Evolutionary conservation across 2,113 vertebrate species (phyloP).

Genomic region (Hippocampus zosterae): DNA sequence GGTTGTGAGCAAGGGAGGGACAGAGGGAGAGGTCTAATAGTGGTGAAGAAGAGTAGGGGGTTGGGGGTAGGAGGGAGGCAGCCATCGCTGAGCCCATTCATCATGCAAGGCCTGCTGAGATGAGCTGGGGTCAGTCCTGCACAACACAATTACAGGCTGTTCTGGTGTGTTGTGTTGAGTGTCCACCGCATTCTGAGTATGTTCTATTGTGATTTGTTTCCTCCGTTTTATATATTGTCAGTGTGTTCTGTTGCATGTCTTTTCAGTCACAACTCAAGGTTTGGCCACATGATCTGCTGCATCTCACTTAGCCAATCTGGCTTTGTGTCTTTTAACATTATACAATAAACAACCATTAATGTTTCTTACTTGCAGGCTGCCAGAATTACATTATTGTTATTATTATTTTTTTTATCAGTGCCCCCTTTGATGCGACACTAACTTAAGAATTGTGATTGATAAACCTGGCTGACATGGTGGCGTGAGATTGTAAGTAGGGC

Average conservation of each 20-base stretch:
- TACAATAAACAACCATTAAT: slow-evolving; percentile 22
- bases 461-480: slow-evolving; percentile 37
- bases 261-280: slow-evolving; percentile 31
- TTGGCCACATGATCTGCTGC: slow-evolving; percentile 30
- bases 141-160: slow-evolving; percentile 76
- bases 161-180: slow-evolving; percentile 61
- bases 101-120: slow-evolving; percentile 76
- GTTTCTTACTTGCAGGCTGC: slow-evolving; percentile 23
- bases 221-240: slow-evolving; percentile 44
- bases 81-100: slow-evolving; percentile 72
- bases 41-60: slow-evolving; percentile 51
- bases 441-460: slow-evolving; percentile 39
- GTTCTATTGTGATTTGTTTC: slow-evolving; percentile 61
- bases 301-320: slow-evolving; percentile 45
- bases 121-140: slow-evolving; percentile 66
- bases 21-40: slow-evolving; percentile 64
- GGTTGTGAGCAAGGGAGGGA: slow-evolving; percentile 61
- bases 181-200: slow-evolving; percentile 53
- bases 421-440: too few species aligned
- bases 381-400: too few species aligned
- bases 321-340: slow-evolving; percentile 10
- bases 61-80: slow-evolving; percentile 50
- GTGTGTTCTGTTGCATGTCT: slow-evolving; percentile 30
- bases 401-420: too few species aligned
- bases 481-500: slow-evolving; percentile 24